These are phyloP conservation scores for Drosophila tanythrix DNA, from an alignment of 2,888 invertebrate species.

Conservation along the genomic window DNA sequence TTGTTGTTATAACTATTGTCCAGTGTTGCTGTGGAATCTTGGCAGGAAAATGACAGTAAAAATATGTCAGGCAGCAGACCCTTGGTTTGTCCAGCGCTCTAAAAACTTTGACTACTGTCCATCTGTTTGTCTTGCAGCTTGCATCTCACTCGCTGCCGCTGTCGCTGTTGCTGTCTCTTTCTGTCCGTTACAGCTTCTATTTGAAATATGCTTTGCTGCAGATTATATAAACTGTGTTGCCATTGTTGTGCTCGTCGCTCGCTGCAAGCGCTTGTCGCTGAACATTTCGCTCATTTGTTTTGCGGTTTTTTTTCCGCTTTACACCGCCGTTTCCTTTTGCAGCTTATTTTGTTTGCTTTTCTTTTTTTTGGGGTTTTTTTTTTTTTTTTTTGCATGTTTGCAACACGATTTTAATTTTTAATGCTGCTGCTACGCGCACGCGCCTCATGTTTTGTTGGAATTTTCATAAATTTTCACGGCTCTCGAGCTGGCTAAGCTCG, in stretches of 20 bases:
- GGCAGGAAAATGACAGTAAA: conserved; percentile 66
- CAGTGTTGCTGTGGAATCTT: conserved; percentile 47
- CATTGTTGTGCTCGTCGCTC: conserved; percentile 27
- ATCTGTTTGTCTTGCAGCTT: conserved; percentile 24
- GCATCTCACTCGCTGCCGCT: conserved; percentile 2
- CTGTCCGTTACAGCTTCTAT: conserved; percentile 10
- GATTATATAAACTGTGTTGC: conserved; percentile 63
- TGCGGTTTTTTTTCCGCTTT: conserved; percentile 56
- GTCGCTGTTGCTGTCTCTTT: conserved; percentile 2
- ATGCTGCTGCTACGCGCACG: neutral
- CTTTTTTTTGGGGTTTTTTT: neutral
- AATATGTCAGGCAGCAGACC: conserved; percentile 66
- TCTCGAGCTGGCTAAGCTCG: conserved; percentile 9
- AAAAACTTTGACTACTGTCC: conserved; percentile 37
- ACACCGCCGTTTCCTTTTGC: neutral
- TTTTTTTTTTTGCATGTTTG: conserved; percentile 19
- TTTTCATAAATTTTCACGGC: conserved; percentile 60
- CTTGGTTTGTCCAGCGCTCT: conserved; percentile 30
- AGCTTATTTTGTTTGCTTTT: neutral
- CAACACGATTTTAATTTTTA: conserved; percentile 67
- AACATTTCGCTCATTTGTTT: conserved; percentile 74
- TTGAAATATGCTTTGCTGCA: conserved; percentile 57
- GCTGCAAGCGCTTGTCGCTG: conserved; percentile 53
- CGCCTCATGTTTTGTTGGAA: conserved; percentile 56
- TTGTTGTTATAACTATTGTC: conserved; percentile 11